Evolutionary conservation across 2,888 invertebrate species (phyloP).

Genomic region (Pandemis cinnamomeana): DNA sequence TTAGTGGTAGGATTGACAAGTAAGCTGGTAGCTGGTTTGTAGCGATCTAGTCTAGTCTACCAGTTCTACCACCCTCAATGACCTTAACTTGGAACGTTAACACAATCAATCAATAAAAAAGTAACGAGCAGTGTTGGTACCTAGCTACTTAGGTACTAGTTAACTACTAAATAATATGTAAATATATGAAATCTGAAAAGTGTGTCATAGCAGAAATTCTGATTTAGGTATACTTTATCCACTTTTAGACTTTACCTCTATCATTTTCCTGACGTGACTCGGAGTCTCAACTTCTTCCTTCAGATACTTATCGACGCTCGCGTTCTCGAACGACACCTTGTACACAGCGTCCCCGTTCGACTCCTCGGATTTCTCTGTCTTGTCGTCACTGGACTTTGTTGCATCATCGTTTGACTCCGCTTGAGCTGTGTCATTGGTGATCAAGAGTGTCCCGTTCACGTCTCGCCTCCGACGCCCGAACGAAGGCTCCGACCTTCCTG

Average conservation of each 20-base stretch:
- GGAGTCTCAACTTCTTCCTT: constrained; percentile 85
- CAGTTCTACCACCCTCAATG: no score
- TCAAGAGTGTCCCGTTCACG: constrained; percentile 68
- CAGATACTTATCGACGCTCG: constrained; percentile 74
- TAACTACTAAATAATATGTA: no score
- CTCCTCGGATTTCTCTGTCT: constrained; percentile 55
- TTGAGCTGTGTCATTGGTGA: constrained; percentile 63
- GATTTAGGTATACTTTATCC: no score
- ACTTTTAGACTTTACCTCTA: constrained; percentile 85
- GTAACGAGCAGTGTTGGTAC: no score
- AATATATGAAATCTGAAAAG: no score
- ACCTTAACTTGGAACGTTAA: no score
- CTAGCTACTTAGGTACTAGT: no score
- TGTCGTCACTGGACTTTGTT: constrained; percentile 45
- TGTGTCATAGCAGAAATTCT: no score
- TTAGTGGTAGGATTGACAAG: no score
- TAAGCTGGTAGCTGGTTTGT: no score
- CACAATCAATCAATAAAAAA: no score
- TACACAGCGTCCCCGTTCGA: constrained; percentile 61
- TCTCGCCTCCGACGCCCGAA: constrained; percentile 89
- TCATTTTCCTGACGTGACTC: constrained; percentile 95
- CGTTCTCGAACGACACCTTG: constrained; percentile 74
- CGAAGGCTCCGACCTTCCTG: constrained; percentile 93
- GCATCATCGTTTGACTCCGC: constrained; percentile 58
- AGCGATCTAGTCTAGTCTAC: no score